Conservation (phyloP, 2,888 invertebrate genomes). For the Hemaris fuciformis region DNA sequence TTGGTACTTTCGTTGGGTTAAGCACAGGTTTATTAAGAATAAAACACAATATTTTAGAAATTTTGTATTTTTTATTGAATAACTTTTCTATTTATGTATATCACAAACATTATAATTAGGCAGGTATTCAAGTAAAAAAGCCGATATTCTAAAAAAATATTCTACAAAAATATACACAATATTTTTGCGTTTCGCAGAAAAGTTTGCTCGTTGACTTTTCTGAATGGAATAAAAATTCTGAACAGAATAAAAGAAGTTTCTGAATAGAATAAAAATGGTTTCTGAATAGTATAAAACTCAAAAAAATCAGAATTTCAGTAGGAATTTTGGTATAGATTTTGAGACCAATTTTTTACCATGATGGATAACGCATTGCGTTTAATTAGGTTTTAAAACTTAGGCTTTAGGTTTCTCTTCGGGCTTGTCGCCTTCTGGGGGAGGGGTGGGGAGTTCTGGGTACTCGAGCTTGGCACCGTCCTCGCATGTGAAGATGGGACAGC, state of each 20-base stretch:
- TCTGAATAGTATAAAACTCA: neutral
- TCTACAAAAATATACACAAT: conserved; percentile 19
- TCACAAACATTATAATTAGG: conserved; percentile 73
- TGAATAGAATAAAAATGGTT: neutral
- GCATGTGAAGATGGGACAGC: conserved; percentile 93
- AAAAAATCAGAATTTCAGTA: neutral
- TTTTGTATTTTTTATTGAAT: conserved; percentile 78
- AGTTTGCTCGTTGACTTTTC: neutral
- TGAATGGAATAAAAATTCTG: neutral
- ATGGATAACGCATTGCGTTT: neutral
- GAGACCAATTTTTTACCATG: conserved; percentile 9
- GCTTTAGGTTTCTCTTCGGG: conserved; percentile 56
- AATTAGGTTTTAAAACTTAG: neutral
- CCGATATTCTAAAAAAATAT: conserved; percentile 66
- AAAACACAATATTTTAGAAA: conserved; percentile 53
- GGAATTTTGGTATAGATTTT: conserved; percentile 2
- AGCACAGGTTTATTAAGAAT: neutral
- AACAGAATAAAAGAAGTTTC: neutral
- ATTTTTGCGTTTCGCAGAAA: conserved; percentile 1
- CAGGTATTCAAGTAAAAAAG: conserved; percentile 75
- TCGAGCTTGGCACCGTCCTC: conserved; percentile 92
- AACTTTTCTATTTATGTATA: conserved; percentile 70
- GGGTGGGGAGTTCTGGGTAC: conserved; percentile 88
- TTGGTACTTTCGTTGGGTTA: too few species aligned
- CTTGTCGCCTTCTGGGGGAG: conserved; percentile 61